Evolutionary conservation across 2,113 vertebrate genomes (phyloP).

Genomic region (Lates calcarifer): DNA sequence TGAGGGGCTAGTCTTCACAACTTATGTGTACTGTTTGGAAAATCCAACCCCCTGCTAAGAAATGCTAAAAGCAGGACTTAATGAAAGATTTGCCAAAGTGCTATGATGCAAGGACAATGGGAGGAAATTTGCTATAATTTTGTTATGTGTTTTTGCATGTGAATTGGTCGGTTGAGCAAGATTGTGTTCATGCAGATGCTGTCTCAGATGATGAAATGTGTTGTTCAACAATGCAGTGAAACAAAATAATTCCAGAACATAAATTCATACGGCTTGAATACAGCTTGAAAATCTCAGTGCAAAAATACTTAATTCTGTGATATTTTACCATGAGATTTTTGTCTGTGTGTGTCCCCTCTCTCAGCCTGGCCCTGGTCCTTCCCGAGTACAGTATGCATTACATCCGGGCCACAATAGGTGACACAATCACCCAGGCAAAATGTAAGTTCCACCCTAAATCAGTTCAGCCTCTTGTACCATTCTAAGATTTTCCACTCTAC

Average conservation of each 20-base stretch:
- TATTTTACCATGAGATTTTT: not conserved
- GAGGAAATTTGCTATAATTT: no score
- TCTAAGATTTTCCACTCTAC: slow-evolving; percentile 36
- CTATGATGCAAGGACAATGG: not conserved
- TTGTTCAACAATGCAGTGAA: not conserved
- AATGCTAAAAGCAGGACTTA: slow-evolving; percentile 2
- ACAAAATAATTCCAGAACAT: not conserved
- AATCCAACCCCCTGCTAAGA: slow-evolving; percentile 14
- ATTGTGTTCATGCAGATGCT: not conserved
- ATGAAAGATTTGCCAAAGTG: slow-evolving; percentile 15
- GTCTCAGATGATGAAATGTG: not conserved
- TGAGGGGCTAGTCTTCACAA: not conserved
- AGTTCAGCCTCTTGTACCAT: slow-evolving; percentile 3
- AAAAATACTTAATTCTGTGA: not conserved
- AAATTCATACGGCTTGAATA: not conserved
- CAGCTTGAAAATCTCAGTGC: not conserved
- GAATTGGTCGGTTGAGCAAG: not conserved
- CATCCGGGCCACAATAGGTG: slow-evolving; percentile 78
- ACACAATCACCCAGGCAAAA: slow-evolving; percentile 85
- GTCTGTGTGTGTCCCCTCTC: slow-evolving; percentile 31
- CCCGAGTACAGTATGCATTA: slow-evolving; percentile 82
- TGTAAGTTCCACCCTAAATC: slow-evolving; percentile 73
- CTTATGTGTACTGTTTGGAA: not conserved
- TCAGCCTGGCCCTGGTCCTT: slow-evolving; percentile 83
- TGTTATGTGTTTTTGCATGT: not conserved